A percentile compares a stretch with the other conserved stretches of the same genome.
phyloP scores from a whole-genome alignment of 2,797 vertebrate genomes.

The Manis javanica region DNA sequence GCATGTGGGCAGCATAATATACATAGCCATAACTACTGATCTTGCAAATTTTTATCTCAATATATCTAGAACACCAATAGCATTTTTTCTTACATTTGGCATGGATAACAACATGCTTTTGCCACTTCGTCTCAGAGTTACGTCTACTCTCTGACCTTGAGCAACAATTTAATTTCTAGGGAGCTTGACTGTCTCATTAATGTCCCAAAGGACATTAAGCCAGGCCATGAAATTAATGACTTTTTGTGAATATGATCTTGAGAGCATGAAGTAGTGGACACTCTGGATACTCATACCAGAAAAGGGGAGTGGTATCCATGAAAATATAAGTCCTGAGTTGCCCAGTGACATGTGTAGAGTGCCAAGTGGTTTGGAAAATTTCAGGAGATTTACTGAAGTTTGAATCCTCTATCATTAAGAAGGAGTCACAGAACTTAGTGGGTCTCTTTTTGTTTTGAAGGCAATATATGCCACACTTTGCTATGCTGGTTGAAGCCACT shows the following conservation, averaged over 20 bases:
- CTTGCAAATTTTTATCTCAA: neutral
- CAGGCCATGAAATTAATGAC: neutral
- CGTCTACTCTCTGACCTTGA: neutral
- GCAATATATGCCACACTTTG: neutral
- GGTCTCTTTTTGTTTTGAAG: slow-evolving; percentile 3
- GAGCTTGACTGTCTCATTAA: neutral
- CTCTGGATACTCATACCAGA: neutral
- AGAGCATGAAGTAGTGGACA: neutral
- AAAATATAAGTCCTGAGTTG: neutral
- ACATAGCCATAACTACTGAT: neutral
- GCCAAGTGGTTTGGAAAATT: neutral
- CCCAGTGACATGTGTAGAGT: neutral
- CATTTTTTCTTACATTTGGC: slow-evolving; percentile 19
- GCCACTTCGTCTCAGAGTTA: neutral
- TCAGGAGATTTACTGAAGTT: neutral
- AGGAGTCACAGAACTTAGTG: neutral
- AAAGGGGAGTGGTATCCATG: neutral
- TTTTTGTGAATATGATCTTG: neutral
- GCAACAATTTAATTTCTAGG: neutral
- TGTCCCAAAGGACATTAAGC: neutral
- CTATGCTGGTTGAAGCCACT: neutral
- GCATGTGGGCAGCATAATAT: neutral
- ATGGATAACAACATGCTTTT: neutral
- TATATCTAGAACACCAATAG: neutral
- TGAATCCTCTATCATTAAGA: neutral